These are phyloP conservation scores for Buphagus erythrorhynchus DNA, from an alignment of 2,797 vertebrate species.

Conservation along the genomic window DNA sequence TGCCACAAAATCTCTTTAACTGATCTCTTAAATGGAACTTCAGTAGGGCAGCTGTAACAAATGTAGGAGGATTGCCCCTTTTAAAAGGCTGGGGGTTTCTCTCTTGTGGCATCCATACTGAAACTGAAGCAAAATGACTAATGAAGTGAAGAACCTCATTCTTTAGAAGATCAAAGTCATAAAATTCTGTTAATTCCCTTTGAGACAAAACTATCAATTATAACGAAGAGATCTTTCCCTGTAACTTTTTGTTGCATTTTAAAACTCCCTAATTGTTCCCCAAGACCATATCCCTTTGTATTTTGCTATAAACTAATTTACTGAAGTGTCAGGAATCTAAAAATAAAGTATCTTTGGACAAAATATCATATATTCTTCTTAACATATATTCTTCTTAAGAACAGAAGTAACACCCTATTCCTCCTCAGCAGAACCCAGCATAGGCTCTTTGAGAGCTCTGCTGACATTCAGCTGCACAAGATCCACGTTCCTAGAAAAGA, in stretches of 20 bases:
- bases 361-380: not conserved
- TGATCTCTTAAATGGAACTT: not conserved
- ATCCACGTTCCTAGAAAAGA: fast-evolving
- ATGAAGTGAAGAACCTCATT: not conserved
- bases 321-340: not conserved
- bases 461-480: not conserved
- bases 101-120: not conserved
- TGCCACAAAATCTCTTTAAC: not conserved
- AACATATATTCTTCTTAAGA: not conserved
- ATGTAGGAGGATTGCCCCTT: not conserved
- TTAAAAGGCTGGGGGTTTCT: not conserved
- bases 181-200: not conserved
- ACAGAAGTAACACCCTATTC: not conserved
- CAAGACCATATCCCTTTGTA: not conserved
- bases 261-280: not conserved
- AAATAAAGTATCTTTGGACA: not conserved
- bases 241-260: not conserved
- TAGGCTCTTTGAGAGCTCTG: not conserved
- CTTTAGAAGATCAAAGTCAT: conserved; percentile 23
- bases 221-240: not conserved
- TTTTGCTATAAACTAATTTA: not conserved
- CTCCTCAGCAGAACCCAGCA: not conserved
- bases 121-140: not conserved
- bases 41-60: not conserved
- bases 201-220: not conserved